Evolutionary conservation across 1,140 invertebrate genomes (phyloP), one percentile per base, ranked within the genome.

Genomic region (Heliothis virescens): DNA sequence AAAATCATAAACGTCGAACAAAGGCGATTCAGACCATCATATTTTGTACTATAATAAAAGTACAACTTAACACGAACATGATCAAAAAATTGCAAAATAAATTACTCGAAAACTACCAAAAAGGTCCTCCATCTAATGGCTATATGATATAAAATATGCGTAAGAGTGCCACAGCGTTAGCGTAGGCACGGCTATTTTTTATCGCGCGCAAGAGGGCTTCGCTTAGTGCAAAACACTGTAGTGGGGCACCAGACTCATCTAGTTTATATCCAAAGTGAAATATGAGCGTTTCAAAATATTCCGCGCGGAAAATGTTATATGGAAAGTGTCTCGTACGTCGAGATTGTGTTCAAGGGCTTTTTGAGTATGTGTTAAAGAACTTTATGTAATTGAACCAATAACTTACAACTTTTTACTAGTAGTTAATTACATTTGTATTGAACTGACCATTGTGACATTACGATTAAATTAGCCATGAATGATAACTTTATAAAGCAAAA

Each of bases 181-280:
- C 26, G 5, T 18, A 53, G 65, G 48, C 48, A 53, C 62, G n/a
- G 79, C 53, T 80, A 75, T 72, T 69, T 69, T 69, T 65, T 65
- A 65, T 65, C 62, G 62, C 1, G 41, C 41, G 34, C 9, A 71
- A 71, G 34, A 59, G 53, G 71, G 5, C 59, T 60, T 50, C 53
- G 18, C 60, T 57, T 76, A 69, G 79, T 81, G 72, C 72, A 52
- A 52, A 80, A 65, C 71, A 74, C 62, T 80, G 79, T 67, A 73
- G 62, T 65, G 62, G n/a, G 34, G n/a, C 62, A 65, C 34, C 62
- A 48, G 41, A 48, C 62, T 47, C 62, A 41, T 65, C 62, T 65
- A 65, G 62, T 65, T 48, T 41, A 65, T 48, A 65, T 65, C n/a
- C 62, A 65, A 65, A 65, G 16, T 65, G 62, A 65, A 65, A 65